Evolutionary conservation across 2,113 vertebrate genomes (phyloP), one percentile per base, ranked within the genome.

Genomic region (Amazona guildingii): DNA sequence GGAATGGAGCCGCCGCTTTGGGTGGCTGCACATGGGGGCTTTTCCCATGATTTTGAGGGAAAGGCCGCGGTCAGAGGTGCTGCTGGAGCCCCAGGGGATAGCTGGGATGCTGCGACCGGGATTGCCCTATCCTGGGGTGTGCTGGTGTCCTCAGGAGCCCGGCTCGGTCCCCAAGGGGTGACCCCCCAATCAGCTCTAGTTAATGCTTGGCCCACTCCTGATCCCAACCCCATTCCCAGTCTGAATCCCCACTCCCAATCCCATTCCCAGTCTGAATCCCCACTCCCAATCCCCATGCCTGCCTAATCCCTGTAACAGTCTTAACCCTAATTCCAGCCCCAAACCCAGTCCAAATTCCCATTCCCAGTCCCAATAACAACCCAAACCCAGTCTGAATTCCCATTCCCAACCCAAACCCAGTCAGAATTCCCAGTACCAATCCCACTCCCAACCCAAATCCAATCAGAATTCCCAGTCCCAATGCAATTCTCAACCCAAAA

Each of bases 271-370:
- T 10, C 16, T 10, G 7, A 39, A 52, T 16, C 7, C 68, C 35
- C 35, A 16, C 35, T 52, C 68, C 13, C 35, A 52, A 9, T 21
- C 20, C 48, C 17, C 29, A 55, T 13, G 31, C 10, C 12, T 33
- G 7, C 1, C 1, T 5, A 27, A 4, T 8, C 7, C 18, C 55
- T n/a, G 5, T n/a, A 21, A 57, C 7, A 7, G 0, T 1, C 4
- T 6, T 17, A 17, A 6, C 0, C 3, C 7, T 1, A n/a, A 27
- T 28, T 27, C 63, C 62, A 20, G 11, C 5, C 25, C 37, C 57
- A 6, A 3, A 6, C 8, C 59, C 9, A 33, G n/a, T 13, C 21
- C 17, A 6, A n/a, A n/a, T 9, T 6, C 5, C 19, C 6, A 13
- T 20, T 55, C 28, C 3, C 52, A 54, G 18, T 8, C 25, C 49